Conservation (phyloP, 2,888 invertebrate genomes). For the Plebejus argus region DNA sequence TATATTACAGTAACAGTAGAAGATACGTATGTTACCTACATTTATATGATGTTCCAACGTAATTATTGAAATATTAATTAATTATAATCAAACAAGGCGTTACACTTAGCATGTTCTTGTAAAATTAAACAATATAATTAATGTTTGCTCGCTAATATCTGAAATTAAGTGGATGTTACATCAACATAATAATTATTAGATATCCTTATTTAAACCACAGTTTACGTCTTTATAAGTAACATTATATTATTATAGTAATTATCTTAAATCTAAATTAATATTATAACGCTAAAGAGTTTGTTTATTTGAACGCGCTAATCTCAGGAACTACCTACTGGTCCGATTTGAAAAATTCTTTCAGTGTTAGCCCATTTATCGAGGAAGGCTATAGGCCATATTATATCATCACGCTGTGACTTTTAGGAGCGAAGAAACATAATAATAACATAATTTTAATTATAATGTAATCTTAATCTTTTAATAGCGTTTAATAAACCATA, state of each 20-base stretch:
- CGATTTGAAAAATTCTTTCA: no score
- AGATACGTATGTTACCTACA: background rate
- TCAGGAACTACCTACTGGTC: no score
- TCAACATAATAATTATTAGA: background rate
- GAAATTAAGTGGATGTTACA: background rate
- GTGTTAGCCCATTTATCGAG: no score
- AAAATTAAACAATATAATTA: background rate
- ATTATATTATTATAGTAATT: background rate
- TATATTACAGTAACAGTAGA: no score
- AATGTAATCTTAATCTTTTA: no score
- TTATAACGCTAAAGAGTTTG: no score
- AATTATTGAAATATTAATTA: background rate
- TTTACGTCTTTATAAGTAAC: background rate
- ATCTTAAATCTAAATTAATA: background rate
- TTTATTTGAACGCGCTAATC: no score
- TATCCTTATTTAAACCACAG: background rate
- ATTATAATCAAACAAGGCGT: background rate
- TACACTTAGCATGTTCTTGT: background rate
- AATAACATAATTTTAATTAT: no score
- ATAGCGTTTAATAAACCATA: no score
- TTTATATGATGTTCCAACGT: background rate
- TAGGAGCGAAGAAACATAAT: no score
- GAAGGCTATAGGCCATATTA: no score
- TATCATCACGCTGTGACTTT: no score
- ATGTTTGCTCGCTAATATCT: slow-evolving; percentile 11